These are phyloP conservation scores for Macroramphosus scolopax DNA, from an alignment of 2,797 vertebrate species.

Conservation along the genomic window DNA sequence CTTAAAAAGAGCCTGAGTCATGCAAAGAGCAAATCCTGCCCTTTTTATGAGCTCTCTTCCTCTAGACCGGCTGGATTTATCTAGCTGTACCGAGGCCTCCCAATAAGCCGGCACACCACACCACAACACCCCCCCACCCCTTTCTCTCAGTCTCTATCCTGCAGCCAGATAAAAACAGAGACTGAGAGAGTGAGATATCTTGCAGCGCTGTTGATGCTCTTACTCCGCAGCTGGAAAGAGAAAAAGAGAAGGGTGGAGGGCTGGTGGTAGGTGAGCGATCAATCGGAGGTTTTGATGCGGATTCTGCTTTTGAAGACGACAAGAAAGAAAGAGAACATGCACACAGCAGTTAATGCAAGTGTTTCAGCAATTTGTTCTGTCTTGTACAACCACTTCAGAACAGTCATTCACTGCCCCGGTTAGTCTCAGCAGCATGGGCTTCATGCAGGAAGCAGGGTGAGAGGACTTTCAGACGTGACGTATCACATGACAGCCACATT, in stretches of 20 bases:
- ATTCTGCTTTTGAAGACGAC: constrained; percentile 69
- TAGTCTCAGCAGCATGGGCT: constrained; percentile 55
- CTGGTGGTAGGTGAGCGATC: constrained; percentile 39
- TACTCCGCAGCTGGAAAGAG: constrained; percentile 18
- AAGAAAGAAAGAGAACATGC: constrained; percentile 15
- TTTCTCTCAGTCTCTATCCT: constrained; percentile 39
- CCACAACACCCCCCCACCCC: too few relatives aligned
- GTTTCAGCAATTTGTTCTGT: constrained; percentile 23
- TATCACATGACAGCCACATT: constrained; percentile 32
- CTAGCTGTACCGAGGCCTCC: constrained; percentile 43
- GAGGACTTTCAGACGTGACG: constrained; percentile 29
- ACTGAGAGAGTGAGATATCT: constrained; percentile 34
- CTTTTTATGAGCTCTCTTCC: constrained; percentile 56
- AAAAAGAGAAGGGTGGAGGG: constrained; percentile 1
- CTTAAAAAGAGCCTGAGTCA: constrained; percentile 31
- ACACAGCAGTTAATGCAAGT: constrained; percentile 18
- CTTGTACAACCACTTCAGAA: constrained; percentile 10
- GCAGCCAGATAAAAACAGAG: constrained; percentile 62
- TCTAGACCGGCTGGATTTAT: constrained; percentile 52
- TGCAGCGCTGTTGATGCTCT: constrained; percentile 17
- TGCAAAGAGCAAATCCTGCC: constrained; percentile 29
- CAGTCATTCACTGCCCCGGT: constrained; percentile 34
- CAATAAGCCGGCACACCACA: constrained; percentile 31
- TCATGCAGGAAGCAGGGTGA: constrained; percentile 69
- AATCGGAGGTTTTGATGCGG: constrained; percentile 75